These are phyloP conservation scores for Vanessa cardui DNA, from an alignment of 2,888 invertebrate genomes.

Conservation along the genomic window DNA sequence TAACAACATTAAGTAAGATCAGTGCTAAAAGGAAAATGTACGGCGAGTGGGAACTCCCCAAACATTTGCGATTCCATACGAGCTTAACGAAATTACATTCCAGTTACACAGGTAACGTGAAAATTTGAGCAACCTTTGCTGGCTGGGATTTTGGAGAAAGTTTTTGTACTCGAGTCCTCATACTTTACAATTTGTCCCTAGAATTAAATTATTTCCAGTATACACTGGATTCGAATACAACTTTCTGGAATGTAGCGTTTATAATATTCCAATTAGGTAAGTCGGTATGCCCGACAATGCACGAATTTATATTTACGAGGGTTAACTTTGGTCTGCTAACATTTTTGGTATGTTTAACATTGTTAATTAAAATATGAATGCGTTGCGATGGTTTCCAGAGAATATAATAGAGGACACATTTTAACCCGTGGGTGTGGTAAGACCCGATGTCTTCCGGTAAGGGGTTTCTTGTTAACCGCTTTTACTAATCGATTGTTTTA, in stretches of 20 bases:
- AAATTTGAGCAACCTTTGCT: constrained; percentile 21
- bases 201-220: constrained; percentile 29
- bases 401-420: no score
- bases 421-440: no score
- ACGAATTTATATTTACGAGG: constrained; percentile 16
- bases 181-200: constrained; percentile 27
- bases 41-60: constrained; percentile 38
- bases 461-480: no score
- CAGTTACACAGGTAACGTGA: constrained; percentile 32
- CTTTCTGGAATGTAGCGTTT: constrained; percentile 23
- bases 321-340: constrained; percentile 15
- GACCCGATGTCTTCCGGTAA: no score
- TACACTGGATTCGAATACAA: constrained; percentile 18
- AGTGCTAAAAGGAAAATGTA: constrained; percentile 40
- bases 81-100: constrained; percentile 45
- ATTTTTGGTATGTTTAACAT: constrained; percentile 25
- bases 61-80: constrained; percentile 41
- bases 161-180: constrained; percentile 11
- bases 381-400: no score
- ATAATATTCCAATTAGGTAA: constrained; percentile 31
- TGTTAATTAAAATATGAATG: not conserved
- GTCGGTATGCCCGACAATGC: constrained; percentile 26
- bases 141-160: constrained; percentile 30
- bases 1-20: constrained; percentile 34
- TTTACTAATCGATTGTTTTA: no score